A percentile compares a stretch with the other conserved stretches of the same genome.
Conservation (phyloP, 2,888 invertebrate species). For the Mesorhabditis spiculigera region DNA sequence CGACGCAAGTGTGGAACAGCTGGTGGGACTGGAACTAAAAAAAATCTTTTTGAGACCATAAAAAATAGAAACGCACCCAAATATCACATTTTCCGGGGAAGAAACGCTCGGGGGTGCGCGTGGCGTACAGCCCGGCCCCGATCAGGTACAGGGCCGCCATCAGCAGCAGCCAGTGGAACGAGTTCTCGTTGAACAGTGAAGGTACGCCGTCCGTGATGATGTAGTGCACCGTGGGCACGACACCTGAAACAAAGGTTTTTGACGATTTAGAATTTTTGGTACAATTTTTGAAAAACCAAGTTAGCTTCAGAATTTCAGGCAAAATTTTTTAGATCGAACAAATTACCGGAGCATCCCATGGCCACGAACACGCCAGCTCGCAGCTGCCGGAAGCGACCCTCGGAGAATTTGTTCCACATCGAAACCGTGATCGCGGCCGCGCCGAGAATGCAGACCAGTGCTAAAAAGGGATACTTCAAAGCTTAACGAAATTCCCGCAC, state of each 20-base stretch:
- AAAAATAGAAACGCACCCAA: conserved; percentile 69
- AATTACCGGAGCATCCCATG: conserved; percentile 48
- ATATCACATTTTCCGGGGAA: conserved; percentile 95
- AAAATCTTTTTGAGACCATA: conserved; percentile 27
- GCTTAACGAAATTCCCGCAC: conserved; percentile 66
- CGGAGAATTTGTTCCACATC: conserved; percentile 93
- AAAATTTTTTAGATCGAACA: too few species aligned
- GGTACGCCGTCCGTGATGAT: conserved; percentile 92
- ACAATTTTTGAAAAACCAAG: too few species aligned
- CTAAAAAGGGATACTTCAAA: conserved; percentile 1
- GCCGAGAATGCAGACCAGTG: conserved; percentile 35
- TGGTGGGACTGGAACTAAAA: conserved; percentile 95
- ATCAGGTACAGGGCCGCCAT: conserved; percentile 88
- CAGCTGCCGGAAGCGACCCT: conserved; percentile 82
- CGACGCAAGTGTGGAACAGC: conserved; percentile 95
- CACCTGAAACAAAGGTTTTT: conserved; percentile 66
- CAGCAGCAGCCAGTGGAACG: conserved; percentile 86
- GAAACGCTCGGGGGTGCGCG: conserved; percentile 92
- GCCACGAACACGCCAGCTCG: conserved; percentile 89
- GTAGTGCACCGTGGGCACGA: conserved; percentile 94
- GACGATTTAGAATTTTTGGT: too few species aligned
- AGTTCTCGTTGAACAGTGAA: conserved; percentile 82
- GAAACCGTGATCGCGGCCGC: conserved; percentile 77
- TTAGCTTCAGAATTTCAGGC: too few species aligned
- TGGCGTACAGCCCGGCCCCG: conserved; percentile 93